Evolutionary conservation across 2,797 vertebrate species (phyloP).

Genomic region (Acridotheres tristis): DNA sequence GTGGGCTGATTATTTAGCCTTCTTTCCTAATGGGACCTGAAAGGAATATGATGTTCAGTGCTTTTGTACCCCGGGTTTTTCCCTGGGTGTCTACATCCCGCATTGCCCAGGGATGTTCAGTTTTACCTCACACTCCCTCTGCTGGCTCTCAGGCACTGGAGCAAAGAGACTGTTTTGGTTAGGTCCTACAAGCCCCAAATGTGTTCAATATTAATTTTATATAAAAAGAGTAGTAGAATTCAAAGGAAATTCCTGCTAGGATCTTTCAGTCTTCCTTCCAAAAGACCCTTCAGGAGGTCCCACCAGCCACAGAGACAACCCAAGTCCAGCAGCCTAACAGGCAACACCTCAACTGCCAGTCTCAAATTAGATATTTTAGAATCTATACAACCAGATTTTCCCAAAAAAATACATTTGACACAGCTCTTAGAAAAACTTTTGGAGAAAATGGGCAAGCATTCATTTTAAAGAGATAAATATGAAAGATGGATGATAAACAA

Average conservation of each 20-base stretch:
- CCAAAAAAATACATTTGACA: neutral
- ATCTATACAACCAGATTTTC: neutral
- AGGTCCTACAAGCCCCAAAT: neutral
- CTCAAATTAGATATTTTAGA: neutral
- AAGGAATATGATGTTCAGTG: neutral
- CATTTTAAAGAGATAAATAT: neutral
- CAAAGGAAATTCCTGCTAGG: neutral
- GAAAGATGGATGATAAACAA: neutral
- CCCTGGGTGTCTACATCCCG: neutral
- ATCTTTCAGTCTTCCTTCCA: neutral
- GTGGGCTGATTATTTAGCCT: neutral
- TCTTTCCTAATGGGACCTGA: neutral
- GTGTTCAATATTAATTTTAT: neutral
- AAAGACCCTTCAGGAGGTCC: neutral
- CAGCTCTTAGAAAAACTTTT: neutral
- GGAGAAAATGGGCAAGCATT: neutral
- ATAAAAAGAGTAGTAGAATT: neutral
- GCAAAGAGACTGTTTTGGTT: neutral
- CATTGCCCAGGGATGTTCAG: neutral
- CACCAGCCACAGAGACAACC: rapidly evolving
- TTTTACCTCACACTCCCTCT: conserved; percentile 53
- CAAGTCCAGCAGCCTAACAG: neutral
- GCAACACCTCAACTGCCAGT: neutral
- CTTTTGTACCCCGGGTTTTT: neutral
- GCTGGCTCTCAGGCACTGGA: conserved; percentile 34